Percentiles rank a stretch among this genome's conserved stretches.
These are phyloP conservation scores for Ctenoplectra terminalis DNA, from an alignment of 1,140 invertebrate genomes.

Conservation along the genomic window DNA sequence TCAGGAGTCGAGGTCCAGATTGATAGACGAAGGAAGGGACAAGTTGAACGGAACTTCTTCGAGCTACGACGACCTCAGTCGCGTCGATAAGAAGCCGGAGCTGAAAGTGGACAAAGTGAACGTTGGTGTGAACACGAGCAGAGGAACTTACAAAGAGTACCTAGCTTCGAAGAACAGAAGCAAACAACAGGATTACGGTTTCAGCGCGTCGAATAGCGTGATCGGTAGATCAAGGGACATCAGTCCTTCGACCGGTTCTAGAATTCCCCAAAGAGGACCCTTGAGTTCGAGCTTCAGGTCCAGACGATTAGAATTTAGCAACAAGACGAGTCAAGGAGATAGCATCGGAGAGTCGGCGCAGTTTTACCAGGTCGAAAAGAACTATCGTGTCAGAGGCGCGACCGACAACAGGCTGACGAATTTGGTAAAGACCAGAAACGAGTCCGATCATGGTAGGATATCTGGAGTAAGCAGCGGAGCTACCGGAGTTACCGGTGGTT, in stretches of 20 bases:
- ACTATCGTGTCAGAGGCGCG: conserved; percentile 13
- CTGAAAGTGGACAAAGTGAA: conserved; percentile 59
- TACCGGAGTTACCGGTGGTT: background rate
- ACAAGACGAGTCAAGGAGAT: conserved; percentile 21
- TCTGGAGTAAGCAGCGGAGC: conserved; percentile 21
- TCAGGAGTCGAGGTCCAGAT: conserved; percentile 64
- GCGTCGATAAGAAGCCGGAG: conserved; percentile 53
- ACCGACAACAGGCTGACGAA: conserved; percentile 41
- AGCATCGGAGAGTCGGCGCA: background rate
- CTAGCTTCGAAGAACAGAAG: conserved; percentile 60
- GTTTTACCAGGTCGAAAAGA: conserved; percentile 3
- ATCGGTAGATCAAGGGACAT: conserved; percentile 48
- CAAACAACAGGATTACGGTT: conserved; percentile 69
- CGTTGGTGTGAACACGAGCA: conserved; percentile 61
- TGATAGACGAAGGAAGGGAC: conserved; percentile 62
- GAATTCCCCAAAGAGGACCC: conserved; percentile 66
- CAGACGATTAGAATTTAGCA: conserved; percentile 34
- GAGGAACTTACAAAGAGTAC: conserved; percentile 71
- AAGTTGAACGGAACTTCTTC: conserved; percentile 65
- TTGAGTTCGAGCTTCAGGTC: conserved; percentile 58
- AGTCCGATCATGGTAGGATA: conserved; percentile 50
- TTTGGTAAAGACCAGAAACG: conserved; percentile 58
- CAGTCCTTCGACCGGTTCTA: conserved; percentile 53
- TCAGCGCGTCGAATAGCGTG: conserved; percentile 31
- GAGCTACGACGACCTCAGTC: conserved; percentile 73